These are phyloP conservation scores for Girardia tigrina DNA, from an alignment of 2,888 invertebrate species.

Conservation along the genomic window DNA sequence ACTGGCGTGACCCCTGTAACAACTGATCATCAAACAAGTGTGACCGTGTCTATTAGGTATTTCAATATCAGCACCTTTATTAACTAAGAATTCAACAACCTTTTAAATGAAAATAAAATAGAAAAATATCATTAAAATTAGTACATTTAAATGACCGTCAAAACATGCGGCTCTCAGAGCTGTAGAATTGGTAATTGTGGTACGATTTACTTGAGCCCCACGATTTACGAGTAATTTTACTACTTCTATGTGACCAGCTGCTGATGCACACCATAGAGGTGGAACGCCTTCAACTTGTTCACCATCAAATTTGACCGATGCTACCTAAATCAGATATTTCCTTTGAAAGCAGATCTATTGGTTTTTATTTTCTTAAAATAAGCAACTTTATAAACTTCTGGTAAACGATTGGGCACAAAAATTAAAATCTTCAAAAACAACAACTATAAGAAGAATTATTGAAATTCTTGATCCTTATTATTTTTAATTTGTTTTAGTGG, in stretches of 20 bases:
- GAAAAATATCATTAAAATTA: background rate
- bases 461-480: background rate
- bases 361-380: too few species aligned
- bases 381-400: too few species aligned
- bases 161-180: slow-evolving; percentile 50
- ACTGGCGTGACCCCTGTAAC: slow-evolving; percentile 78
- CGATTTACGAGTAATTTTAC: slow-evolving; percentile 69
- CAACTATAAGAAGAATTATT: too few species aligned
- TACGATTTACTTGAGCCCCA: slow-evolving; percentile 81
- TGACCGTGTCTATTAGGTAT: slow-evolving; percentile 73
- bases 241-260: slow-evolving; percentile 76
- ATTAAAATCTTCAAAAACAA: too few species aligned
- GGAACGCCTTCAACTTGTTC: slow-evolving; percentile 91
- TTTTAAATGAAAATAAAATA: background rate
- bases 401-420: too few species aligned
- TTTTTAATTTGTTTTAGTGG: background rate
- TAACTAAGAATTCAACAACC: slow-evolving; percentile 71
- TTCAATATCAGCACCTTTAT: slow-evolving; percentile 83
- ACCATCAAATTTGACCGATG: slow-evolving; percentile 78
- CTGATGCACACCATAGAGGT: slow-evolving; percentile 90
- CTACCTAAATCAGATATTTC: slow-evolving; percentile 38
- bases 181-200: slow-evolving; percentile 52
- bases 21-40: slow-evolving; percentile 93
- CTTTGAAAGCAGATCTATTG: background rate
- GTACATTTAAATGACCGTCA: slow-evolving; percentile 46